Evolutionary conservation across 2,797 vertebrate genomes (phyloP), one percentile per base, ranked within the genome.

Genomic region (Parauchenoglanis punctatus): DNA sequence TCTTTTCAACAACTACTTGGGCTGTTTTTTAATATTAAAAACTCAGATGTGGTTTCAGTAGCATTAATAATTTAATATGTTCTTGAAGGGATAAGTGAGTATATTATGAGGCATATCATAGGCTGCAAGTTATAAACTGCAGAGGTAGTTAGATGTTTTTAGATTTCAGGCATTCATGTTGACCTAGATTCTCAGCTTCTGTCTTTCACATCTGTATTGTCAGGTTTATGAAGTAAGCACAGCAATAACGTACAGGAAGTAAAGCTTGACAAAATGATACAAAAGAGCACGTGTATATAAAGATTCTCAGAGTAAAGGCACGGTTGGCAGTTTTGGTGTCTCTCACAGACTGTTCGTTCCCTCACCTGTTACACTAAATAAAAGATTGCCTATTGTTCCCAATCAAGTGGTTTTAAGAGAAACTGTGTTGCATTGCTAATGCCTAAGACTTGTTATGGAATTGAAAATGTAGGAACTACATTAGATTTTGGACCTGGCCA

Each of bases 151-250:
- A 88, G 83, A 87, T 86, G 31, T 86, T 81, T 86, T 81, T 58
- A 84, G 61, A 87, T 82, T 73, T 80, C 77, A 87, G 73, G 83
- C 85, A 82, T 88, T 90, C 28, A 44, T 86, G 58, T 81, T 92
- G 90, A 92, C 91, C 91, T 87, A 92, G 91, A 91, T 91, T 90
- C 83, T 85, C 58, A 49, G 46, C 77, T 80, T 70, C 81, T 85
- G 49, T 81, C 77, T 81, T 85, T 83, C 73, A 81, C 67, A 73
- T 46, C n/a, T 77, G 84, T 80, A 70, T 75, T 88, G 56, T 84
- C 56, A 80, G 59, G 7, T 59, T 83, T 86, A 76, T 89, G n/a
- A 82, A 91, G 76, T 82, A 65, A 81, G 65, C 59, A 56, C 76
- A 83, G 65, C 76, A 86, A 77, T 52, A 67, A 77, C 56, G 85